Base-by-base conservation (phyloP, 2,888 invertebrate genomes). In the Tanytarsus gracilentus region DNA sequence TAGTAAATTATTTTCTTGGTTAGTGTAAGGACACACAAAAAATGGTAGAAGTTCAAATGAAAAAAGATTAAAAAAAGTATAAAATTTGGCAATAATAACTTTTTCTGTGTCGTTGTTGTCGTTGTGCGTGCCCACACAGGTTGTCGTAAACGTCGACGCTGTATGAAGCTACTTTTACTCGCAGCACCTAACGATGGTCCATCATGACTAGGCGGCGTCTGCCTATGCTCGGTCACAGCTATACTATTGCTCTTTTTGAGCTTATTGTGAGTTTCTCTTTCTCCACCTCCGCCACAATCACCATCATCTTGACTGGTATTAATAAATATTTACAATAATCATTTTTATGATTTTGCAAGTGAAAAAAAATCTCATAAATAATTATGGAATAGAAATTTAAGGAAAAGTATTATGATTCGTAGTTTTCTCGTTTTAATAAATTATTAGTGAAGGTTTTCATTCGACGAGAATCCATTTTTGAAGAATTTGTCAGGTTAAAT, bases 91-190 rank as follows among this genome's bases (percentile, higher is more conserved):
- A n/a, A n/a, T n/a, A 60, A 60, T 60, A 60, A 60, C 60, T 60
- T 58, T 44, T 58, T 61, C 39, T 50, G 50, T 50, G 62, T 49
- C 65, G 66, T 74, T 72, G 72, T 79, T 78, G 80, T 76, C 80
- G 77, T 75, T 79, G 77, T 74, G 79, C 85, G 82, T 76, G 86
- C 84, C 87, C 87, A 87, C 76, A 86, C 83, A 71, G 87, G 87
- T 71, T 86, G 84, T 76, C 86, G 83, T 74, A 87, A 83, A 69
- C 85, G 83, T 75, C 86, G 81, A 77, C 79, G 81, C 78, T 82
- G 84, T 65, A 80, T 78, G 66, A 82, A 78, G 72, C 75, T 70
- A 16, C 11, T 40, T 14, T 51, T 51, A 21, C 25, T 27, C 16
- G 48, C 7, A 18, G 40, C 39, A 4, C 14, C 14, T 9, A 14